Base-by-base conservation (phyloP, 1,140 invertebrate species). In the Drosophila pseudoananassae region DNA sequence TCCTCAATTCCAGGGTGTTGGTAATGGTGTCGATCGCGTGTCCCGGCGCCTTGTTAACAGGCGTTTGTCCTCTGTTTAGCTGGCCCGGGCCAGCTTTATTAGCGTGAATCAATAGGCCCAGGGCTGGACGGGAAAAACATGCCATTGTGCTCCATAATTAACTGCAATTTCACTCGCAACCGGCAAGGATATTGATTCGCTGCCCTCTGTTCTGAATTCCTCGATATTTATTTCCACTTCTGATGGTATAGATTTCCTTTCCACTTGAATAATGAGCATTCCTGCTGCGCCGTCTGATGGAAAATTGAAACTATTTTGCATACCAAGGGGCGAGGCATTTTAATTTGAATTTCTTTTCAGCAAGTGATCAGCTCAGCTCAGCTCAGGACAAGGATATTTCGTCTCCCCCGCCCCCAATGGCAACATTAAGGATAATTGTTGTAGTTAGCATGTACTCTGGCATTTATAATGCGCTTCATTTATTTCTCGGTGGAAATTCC, bases 241-340 rank as follows among this genome's bases (percentile, higher is more conserved):
- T 5, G 15, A 8, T 51, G 40, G 33, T 20, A 31, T 59, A 17
- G 25, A 69, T 63, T 54, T 60, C 53, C 58, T 43, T 43, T 55
- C n/a, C 43, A 47, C 75, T 58, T 71, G 78, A 78, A 71, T 87
- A 87, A 87, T 88, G 83, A 87, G 76, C 83, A 87, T 88, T 87
- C 83, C 66, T 70, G 31, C 38, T 47, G 51, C 70, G 53, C 78
- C 57, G 43, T 70, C 71, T 60, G 78, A 68, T 55, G 75, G 54
- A 78, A 83, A 87, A 87, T 88, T 88, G 83, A 82, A 87, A 88
- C 83, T 87, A 87, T 88, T 87, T 88, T 87, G 78, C 82, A 87
- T 87, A 78, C 60, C 82, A 88, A 5, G 8, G 40, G n/a, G 9
- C 40, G 15, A 88, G 88, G 83, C 70, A 87, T 87, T 87, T 87